Percentiles rank a stretch among this genome's conserved stretches.
phyloP scores from a whole-genome alignment of 1,140 invertebrate species.

The Galendromus occidentalis region DNA sequence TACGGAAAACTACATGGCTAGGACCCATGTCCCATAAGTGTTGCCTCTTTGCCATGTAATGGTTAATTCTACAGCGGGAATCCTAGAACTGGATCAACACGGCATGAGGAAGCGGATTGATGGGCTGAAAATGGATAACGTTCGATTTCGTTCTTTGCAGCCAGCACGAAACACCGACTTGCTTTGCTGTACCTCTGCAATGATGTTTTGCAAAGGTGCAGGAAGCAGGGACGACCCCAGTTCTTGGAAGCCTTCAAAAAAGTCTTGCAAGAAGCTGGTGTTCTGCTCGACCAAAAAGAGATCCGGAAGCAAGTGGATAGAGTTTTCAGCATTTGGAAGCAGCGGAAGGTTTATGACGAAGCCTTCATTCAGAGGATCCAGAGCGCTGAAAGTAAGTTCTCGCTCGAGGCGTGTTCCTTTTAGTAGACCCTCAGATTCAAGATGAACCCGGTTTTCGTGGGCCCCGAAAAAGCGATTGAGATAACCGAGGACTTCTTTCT shows the following conservation, averaged over 20 bases:
- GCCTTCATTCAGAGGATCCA: background rate
- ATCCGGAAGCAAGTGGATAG: background rate
- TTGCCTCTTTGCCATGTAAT: too few species aligned
- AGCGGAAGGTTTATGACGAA: constrained; percentile 7
- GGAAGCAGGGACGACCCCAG: background rate
- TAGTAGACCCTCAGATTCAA: too few species aligned
- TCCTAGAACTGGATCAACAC: too few species aligned
- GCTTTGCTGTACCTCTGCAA: constrained; percentile 8
- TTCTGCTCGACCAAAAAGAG: background rate
- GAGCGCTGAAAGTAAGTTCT: background rate
- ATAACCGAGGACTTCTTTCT: too few species aligned
- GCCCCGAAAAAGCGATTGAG: too few species aligned
- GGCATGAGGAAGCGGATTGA: too few species aligned
- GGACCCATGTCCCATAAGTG: too few species aligned
- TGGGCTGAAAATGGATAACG: too few species aligned
- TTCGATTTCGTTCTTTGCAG: background rate
- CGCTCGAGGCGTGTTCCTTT: too few species aligned
- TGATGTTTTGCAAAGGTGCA: background rate
- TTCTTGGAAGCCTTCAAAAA: background rate
- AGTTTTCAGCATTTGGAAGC: constrained; percentile 3
- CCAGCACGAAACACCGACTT: background rate
- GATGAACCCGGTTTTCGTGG: too few species aligned
- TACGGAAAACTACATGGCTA: too few species aligned
- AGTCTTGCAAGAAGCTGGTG: background rate
- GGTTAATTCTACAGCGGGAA: too few species aligned